phyloP scores from a whole-genome alignment of 2,888 invertebrate species.

The Platycheirus rosarum region DNA sequence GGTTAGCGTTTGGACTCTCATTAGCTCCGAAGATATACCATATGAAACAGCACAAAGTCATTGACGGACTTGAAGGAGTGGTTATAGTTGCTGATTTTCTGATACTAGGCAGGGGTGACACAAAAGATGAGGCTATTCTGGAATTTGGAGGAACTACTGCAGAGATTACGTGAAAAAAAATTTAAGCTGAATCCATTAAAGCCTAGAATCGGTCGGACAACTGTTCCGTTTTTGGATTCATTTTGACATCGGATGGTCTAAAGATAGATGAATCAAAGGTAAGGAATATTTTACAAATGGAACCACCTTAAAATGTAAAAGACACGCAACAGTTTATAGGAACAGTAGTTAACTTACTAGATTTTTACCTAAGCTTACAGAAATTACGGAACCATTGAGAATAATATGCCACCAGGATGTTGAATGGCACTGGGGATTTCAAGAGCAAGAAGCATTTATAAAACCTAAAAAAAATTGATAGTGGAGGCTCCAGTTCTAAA shows the following conservation, averaged over 20 bases:
- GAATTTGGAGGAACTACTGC: background rate
- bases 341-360: conserved; percentile 72
- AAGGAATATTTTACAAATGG: conserved; percentile 73
- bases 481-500: background rate
- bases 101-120: background rate
- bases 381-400: conserved; percentile 65
- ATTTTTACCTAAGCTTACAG: conserved; percentile 76
- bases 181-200: conserved; percentile 1
- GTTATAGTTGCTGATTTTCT: no score
- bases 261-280: conserved; percentile 70
- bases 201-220: no score
- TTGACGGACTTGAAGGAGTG: no score
- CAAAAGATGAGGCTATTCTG: background rate
- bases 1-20: no score
- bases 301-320: conserved; percentile 64
- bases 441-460: conserved; percentile 56
- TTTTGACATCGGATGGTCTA: conserved; percentile 55
- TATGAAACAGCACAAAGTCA: no score
- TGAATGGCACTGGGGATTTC: conserved; percentile 72
- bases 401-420: conserved; percentile 73
- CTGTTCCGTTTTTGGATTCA: conserved; percentile 65
- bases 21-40: no score
- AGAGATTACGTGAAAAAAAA: conserved; percentile 3
- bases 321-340: conserved; percentile 75
- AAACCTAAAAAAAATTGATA: conserved; percentile 53